phyloP scores from a whole-genome alignment of 2,113 vertebrate genomes.

The Melanocharis versteri region DNA sequence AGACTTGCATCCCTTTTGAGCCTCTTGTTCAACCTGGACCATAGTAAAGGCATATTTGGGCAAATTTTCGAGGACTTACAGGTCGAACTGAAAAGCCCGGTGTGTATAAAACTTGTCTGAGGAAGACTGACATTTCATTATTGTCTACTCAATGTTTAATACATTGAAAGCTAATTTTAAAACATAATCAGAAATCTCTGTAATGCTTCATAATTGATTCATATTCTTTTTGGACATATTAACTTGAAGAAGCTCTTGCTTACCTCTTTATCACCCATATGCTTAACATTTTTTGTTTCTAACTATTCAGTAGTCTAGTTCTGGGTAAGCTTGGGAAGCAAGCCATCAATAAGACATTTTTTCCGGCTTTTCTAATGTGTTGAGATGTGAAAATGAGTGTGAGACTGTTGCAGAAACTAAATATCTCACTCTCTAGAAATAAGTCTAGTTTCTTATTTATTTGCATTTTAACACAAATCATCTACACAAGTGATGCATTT shows the following conservation, averaged over 20 bases:
- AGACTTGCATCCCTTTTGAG: neutral
- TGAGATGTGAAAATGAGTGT: neutral
- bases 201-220: neutral
- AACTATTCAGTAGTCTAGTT: neutral
- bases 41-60: neutral
- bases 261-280: neutral
- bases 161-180: neutral
- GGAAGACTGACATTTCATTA: neutral
- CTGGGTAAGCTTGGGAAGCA: neutral
- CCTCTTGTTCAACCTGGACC: neutral
- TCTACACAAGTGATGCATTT: neutral
- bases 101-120: neutral
- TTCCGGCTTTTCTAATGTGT: neutral
- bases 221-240: neutral
- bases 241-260: neutral
- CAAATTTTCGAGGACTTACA: neutral
- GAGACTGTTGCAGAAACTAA: neutral
- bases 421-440: neutral
- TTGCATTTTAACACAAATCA: neutral
- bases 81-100: neutral
- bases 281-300: neutral
- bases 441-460: neutral
- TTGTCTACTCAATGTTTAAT: neutral
- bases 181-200: neutral
- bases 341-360: neutral